A percentile compares a stretch with the other conserved stretches of the same genome.
These are phyloP conservation scores for Pocillopora meandrina DNA, from an alignment of 92 coral and sea anemone species.

Conservation along the genomic window DNA sequence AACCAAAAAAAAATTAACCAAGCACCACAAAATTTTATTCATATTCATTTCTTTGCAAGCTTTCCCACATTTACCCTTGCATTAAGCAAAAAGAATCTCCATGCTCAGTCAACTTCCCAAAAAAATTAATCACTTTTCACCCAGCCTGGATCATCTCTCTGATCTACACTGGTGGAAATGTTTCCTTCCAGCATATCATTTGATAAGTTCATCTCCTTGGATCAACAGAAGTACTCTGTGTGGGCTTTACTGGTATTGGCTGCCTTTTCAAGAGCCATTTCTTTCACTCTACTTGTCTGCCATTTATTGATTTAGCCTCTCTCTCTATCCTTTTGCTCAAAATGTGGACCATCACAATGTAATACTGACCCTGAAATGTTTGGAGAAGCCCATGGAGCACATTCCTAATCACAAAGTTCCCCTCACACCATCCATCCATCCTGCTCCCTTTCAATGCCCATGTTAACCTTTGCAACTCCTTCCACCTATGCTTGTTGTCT, in stretches of 20 bases:
- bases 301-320: no score
- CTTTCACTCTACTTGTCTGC: no score
- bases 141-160: constrained; percentile 22
- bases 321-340: no score
- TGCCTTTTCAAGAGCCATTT: no score
- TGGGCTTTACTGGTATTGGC: constrained; percentile 18
- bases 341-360: not conserved
- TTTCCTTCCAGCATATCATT: constrained; percentile 32
- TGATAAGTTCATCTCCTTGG: constrained; percentile 33
- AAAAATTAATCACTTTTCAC: not conserved
- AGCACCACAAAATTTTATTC: constrained; percentile 14
- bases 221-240: constrained; percentile 21
- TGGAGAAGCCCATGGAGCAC: constrained; percentile 27
- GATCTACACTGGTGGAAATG: constrained; percentile 53
- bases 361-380: constrained; percentile 22
- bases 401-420: constrained; percentile 30
- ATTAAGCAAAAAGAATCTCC: no score
- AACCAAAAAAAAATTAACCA: no score
- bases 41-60: constrained; percentile 47
- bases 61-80: constrained; percentile 26
- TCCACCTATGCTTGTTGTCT: constrained; percentile 18
- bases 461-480: constrained; percentile 20
- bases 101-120: constrained; percentile 10
- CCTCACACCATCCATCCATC: constrained; percentile 15
- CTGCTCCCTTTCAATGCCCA: constrained; percentile 9